Evolutionary conservation across 2,888 invertebrate species (phyloP).

Genomic region (Orchesella flavescens): DNA sequence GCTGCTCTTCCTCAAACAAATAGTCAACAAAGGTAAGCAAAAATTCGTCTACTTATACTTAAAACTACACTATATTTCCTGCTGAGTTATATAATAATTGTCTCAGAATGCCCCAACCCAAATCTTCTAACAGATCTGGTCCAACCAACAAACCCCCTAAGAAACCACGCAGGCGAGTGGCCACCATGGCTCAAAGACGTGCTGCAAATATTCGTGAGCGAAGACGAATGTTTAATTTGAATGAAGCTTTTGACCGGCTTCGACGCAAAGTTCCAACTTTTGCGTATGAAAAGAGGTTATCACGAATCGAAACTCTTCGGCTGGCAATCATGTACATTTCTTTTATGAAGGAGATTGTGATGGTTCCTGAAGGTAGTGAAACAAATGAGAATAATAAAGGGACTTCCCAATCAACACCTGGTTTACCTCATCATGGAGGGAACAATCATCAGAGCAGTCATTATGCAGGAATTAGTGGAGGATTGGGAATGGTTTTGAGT

Average conservation of each 20-base stretch:
- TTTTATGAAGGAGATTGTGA: conserved; percentile 93
- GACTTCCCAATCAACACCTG: conserved; percentile 9
- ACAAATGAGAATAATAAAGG: conserved; percentile 13
- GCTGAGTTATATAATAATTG: background rate
- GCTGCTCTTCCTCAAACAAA: conserved; percentile 35
- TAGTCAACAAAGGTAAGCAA: conserved; percentile 50
- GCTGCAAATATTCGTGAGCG: conserved; percentile 95
- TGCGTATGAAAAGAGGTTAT: conserved; percentile 95
- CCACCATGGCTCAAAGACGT: conserved; percentile 90
- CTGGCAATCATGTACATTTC: conserved; percentile 96
- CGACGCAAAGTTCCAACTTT: conserved; percentile 89
- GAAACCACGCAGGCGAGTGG: conserved; percentile 89
- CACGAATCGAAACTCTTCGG: conserved; percentile 94
- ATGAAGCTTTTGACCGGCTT: conserved; percentile 95
- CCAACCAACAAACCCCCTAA: conserved; percentile 75
- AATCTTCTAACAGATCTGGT: conserved; percentile 50
- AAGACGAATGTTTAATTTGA: conserved; percentile 94
- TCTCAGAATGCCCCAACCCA: conserved; percentile 19
- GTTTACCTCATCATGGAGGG: conserved; percentile 10
- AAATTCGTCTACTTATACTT: background rate
- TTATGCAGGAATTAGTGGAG: conserved; percentile 34
- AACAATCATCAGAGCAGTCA: conserved; percentile 37
- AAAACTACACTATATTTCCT: conserved; percentile 6
- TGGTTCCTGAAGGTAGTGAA: conserved; percentile 70
- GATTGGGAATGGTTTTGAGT: conserved; percentile 45